A percentile compares a stretch with the other conserved stretches of the same genome.
phyloP scores from a whole-genome alignment of 1,140 invertebrate species.

The Aphis gossypii region DNA sequence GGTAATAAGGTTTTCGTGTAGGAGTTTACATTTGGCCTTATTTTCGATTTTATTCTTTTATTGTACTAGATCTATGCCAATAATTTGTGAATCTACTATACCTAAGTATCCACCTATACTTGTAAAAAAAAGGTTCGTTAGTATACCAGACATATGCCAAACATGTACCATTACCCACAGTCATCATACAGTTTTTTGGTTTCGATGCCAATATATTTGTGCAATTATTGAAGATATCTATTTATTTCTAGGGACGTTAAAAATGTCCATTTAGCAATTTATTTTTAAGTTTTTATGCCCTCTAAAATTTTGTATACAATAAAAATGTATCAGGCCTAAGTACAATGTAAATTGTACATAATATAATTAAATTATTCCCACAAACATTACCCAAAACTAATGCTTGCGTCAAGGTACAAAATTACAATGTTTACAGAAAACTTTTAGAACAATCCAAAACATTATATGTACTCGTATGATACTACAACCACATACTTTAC shows the following conservation, averaged over 20 bases:
- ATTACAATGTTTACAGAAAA: too few relatives aligned
- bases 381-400: too few relatives aligned
- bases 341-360: too few relatives aligned
- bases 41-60: neutral
- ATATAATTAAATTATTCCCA: too few relatives aligned
- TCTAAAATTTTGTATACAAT: neutral
- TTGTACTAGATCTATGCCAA: neutral
- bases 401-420: too few relatives aligned
- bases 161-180: neutral
- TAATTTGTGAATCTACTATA: neutral
- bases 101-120: neutral
- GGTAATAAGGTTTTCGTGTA: too few relatives aligned
- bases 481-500: too few relatives aligned
- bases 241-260: neutral
- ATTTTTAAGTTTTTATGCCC: neutral
- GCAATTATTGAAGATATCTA: neutral
- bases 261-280: neutral
- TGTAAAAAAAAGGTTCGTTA: neutral
- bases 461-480: too few relatives aligned
- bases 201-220: neutral
- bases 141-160: neutral
- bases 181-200: neutral
- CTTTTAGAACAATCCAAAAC: too few relatives aligned
- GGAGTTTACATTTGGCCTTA: too few relatives aligned
- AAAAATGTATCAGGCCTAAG: too few relatives aligned